A percentile compares a stretch with the other conserved stretches of the same genome.
phyloP scores from a whole-genome alignment of 2,113 vertebrate species.

The Pelodiscus sinensis region DNA sequence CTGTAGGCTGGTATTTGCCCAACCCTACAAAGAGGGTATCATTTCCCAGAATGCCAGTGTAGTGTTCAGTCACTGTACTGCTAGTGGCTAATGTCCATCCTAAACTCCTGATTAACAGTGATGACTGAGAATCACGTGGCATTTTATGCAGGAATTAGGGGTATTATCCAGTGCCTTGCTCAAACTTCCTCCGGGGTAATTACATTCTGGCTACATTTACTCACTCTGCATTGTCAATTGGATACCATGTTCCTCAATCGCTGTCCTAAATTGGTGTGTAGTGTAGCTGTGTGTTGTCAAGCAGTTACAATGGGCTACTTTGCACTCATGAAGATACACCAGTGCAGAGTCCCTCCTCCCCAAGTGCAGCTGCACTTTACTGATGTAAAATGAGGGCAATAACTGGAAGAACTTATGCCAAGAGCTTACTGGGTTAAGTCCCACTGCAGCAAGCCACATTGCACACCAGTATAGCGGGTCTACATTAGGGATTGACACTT shows the following conservation, averaged over 20 bases:
- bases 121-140: not conserved
- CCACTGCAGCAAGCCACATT: not conserved
- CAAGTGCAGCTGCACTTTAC: not conserved
- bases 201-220: not conserved
- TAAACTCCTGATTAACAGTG: not conserved
- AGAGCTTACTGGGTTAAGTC: rapidly evolving
- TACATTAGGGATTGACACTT: not conserved
- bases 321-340: not conserved
- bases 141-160: not conserved
- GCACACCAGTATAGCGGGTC: not conserved
- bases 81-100: not conserved
- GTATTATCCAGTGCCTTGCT: not conserved
- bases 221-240: not conserved
- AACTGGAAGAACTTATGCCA: not conserved
- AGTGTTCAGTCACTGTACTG: not conserved
- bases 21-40: not conserved
- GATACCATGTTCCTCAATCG: not conserved
- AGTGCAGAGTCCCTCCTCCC: not conserved
- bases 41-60: rapidly evolving
- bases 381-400: not conserved
- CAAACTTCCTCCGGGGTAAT: not conserved
- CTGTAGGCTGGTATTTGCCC: too few species aligned
- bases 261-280: not conserved
- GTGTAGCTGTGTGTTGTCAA: rapidly evolving
- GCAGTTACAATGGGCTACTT: not conserved